Evolutionary conservation across 2,113 vertebrate genomes (phyloP), one percentile per base, ranked within the genome.

Genomic region (Melanerpes formicivorus): DNA sequence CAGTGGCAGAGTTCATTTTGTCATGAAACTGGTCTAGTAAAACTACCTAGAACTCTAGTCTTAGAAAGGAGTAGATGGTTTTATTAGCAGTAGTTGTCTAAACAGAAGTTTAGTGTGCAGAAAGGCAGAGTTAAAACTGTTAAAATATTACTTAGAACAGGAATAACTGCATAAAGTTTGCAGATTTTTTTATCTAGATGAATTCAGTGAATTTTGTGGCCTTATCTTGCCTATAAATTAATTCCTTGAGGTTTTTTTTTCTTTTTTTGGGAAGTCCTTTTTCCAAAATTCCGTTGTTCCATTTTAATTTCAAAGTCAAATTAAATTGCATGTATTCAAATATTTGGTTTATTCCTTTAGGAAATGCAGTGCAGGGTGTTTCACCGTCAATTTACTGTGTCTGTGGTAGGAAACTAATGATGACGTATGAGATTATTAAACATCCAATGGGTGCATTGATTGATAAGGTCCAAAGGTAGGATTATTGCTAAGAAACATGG

Each of bases 321-420:
- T 65, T 81, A 73, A 75, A 52, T 66, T 58, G 27, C 21, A 19
- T 62, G 67, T 26, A 65, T 87, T 70, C 8, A 87, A 30, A 40
- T 58, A 46, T 52, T 60, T 55, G 15, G 4, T 59, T 80, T 87
- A 55, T 81, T 50, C 25, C 90, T 71, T 27, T 42, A 76, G 40
- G 18, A 62, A 73, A 30, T 59, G 8, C 11, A 55, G 0, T 44
- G 17, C 9, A 8, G 0, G 0, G 14, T 54, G 10, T 18, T 77
- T 71, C 34, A 73, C n/a, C 22, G 71, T 89, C 25, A 29, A 27
- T 55, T 55, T 40, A 64, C 14, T 37, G 13, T 56, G 10, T 13
- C 75, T 70, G 44, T 27, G 64, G 14, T 69, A 75, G 66, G 16
- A 30, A 76, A 22, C 30, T 34, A 70, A 1, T 77, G 37, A 55